Evolutionary conservation across 2,797 vertebrate genomes (phyloP).

Genomic region (Myiotriccus ornatus): DNA sequence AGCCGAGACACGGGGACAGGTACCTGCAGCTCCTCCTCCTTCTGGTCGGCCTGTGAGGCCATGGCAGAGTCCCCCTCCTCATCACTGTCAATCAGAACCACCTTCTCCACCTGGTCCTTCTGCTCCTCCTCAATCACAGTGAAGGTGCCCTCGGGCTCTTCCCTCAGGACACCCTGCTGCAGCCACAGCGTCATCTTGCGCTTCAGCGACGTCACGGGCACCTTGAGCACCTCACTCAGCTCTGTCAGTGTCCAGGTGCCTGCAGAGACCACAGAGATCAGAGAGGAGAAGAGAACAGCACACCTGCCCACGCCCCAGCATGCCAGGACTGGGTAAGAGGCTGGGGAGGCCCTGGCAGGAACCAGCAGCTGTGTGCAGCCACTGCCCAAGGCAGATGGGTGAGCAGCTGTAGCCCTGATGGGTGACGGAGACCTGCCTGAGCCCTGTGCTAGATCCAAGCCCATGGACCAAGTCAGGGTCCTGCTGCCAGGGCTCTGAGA

Average conservation of each 20-base stretch:
- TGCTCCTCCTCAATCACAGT: constrained; percentile 88
- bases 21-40: constrained; percentile 89
- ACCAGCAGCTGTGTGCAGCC: not conserved
- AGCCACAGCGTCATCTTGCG: constrained; percentile 93
- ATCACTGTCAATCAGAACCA: constrained; percentile 93
- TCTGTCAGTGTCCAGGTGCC: constrained; percentile 89
- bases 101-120: constrained; percentile 85
- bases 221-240: constrained; percentile 86
- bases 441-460: not conserved
- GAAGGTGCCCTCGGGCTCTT: constrained; percentile 86
- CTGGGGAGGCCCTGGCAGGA: not conserved
- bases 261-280: not conserved
- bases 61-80: constrained; percentile 97
- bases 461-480: not conserved
- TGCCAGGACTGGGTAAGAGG: not conserved
- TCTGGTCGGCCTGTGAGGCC: constrained; percentile 95
- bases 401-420: not conserved
- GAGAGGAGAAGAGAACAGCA: not conserved
- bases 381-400: not conserved
- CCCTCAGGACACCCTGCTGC: constrained; percentile 91
- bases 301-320: not conserved
- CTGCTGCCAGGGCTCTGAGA: not conserved
- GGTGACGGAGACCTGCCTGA: not conserved
- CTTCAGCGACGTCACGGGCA: constrained; percentile 85
- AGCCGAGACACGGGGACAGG: rapidly evolving